Percentiles rank a stretch among this genome's conserved stretches.
Conservation (phyloP, 2,888 invertebrate genomes). For the Panorpa germanica region DNA sequence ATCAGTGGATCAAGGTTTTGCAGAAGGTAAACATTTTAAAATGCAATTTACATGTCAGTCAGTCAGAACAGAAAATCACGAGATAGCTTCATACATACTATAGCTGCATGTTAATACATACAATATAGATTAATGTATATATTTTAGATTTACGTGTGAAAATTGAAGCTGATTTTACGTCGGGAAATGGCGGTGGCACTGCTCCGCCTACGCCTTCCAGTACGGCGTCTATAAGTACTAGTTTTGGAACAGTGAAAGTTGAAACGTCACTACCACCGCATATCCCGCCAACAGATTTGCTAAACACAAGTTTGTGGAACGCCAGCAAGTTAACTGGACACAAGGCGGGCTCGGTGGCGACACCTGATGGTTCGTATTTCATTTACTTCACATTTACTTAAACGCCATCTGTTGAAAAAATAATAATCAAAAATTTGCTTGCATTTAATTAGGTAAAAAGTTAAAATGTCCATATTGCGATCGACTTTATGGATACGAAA, state of each 20-base stretch:
- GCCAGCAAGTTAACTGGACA: no score
- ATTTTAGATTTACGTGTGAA: constrained; percentile 70
- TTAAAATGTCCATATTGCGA: constrained; percentile 86
- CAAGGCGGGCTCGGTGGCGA: no score
- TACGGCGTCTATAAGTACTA: no score
- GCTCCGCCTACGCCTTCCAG: constrained; percentile 37
- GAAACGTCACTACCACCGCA: constrained; percentile 26
- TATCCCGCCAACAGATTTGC: constrained; percentile 35
- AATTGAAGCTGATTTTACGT: constrained; percentile 35
- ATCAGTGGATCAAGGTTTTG: constrained; percentile 24
- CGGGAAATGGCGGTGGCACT: constrained; percentile 30
- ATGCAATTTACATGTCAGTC: not conserved
- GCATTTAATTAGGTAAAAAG: constrained; percentile 79
- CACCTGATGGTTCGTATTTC: no score
- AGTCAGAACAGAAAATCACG: no score
- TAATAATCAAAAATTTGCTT: no score
- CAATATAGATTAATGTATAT: no score
- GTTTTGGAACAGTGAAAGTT: no score
- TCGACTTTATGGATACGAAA: constrained; percentile 81
- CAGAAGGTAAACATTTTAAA: constrained; percentile 23
- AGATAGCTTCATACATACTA: no score
- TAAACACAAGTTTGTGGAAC: constrained; percentile 38
- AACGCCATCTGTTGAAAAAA: no score
- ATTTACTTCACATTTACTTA: no score
- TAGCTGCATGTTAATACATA: constrained; percentile 11